Base-by-base conservation (phyloP, 2,888 invertebrate species). In the Fabriciana adippe region DNA sequence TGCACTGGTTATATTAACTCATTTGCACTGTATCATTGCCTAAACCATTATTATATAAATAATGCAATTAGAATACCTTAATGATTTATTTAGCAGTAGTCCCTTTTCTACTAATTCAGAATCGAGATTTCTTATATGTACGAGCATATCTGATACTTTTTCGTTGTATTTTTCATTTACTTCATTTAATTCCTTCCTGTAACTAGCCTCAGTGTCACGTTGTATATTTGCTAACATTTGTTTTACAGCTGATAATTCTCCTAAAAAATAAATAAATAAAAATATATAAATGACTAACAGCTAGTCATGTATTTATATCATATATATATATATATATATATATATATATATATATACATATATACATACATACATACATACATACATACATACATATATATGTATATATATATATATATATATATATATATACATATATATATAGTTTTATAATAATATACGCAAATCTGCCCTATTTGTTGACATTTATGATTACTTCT, bases 81-180 rank as follows among this genome's bases (percentile, higher is more conserved):
- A 73, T 1, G 87, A 81, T 79, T 93, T 93, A 73, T 94, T 94
- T 1, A 94, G 73, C 64, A 94, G 78, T 11, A 92, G 79, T 35
- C 90, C 90, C 75, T 94, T 95, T 68, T 94, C 92, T 21, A 93
- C 91, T 48, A 95, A 78, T 74, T 95, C 94, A 0, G 92, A 80
- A 75, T 94, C 94, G 16, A 94, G 76, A 72, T 92, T 92, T 74
- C 92, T 92, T 14, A 95, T 92, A 72, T 95, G 94, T 13, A 87
- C 78, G 16, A 93, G 76, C 86, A 95, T 93, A 59, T 93, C 93
- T 57, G 94, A 87, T 15, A 94, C 81, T 79, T 94, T 95, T 61
- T 93, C 93, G 41, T 93, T 93, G 74, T 94, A 94, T 72, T 93
- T 93, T 3, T 93, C 88, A 78, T 92, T 94, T 0, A 94, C 81